Evolutionary conservation across 1,140 invertebrate genomes (phyloP).

Genomic region (Drosophila chauvacae): DNA sequence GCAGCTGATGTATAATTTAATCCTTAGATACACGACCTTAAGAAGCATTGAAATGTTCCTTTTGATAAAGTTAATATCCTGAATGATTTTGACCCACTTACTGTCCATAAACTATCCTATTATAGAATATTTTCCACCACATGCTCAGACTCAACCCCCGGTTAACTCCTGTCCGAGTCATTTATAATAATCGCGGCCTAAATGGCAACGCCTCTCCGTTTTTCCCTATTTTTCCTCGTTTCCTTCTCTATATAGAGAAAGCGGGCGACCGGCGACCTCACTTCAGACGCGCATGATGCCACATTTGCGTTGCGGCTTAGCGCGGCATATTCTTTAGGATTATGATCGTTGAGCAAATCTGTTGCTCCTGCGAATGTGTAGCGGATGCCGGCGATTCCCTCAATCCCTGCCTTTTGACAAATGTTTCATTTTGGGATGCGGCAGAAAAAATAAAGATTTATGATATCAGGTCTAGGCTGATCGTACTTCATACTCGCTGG

Average conservation of each 20-base stretch:
- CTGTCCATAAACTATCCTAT: slow-evolving; percentile 66
- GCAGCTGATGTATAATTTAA: slow-evolving; percentile 9
- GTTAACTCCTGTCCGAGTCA: slow-evolving; percentile 29
- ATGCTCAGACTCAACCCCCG: slow-evolving; percentile 15
- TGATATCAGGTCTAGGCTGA: slow-evolving; percentile 11
- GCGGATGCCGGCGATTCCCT: slow-evolving; percentile 49
- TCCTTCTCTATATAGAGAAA: slow-evolving; percentile 2
- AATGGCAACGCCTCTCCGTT: slow-evolving; percentile 39
- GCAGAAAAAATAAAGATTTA: slow-evolving; percentile 5
- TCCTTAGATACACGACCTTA: slow-evolving; percentile 6
- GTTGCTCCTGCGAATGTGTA: slow-evolving; percentile 77
- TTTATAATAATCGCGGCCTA: slow-evolving; percentile 35
- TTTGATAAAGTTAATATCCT: slow-evolving; percentile 24
- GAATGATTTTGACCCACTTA: slow-evolving; percentile 71
- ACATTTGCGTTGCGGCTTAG: slow-evolving; percentile 84
- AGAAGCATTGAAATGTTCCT: slow-evolving; percentile 2
- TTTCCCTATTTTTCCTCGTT: slow-evolving; percentile 12
- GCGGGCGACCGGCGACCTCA: slow-evolving; percentile 53
- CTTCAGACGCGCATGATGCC: slow-evolving; percentile 82
- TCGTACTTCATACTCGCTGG: not conserved
- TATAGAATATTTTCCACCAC: slow-evolving; percentile 25
- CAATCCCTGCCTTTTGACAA: slow-evolving; percentile 66
- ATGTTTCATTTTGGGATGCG: slow-evolving; percentile 57
- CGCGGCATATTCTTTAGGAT: slow-evolving; percentile 75
- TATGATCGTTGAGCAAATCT: slow-evolving; percentile 84